A percentile compares a stretch with the other conserved stretches of the same genome.
Evolutionary conservation across 2,888 invertebrate genomes (phyloP).

Genomic region (Dolichopus griseipennis): DNA sequence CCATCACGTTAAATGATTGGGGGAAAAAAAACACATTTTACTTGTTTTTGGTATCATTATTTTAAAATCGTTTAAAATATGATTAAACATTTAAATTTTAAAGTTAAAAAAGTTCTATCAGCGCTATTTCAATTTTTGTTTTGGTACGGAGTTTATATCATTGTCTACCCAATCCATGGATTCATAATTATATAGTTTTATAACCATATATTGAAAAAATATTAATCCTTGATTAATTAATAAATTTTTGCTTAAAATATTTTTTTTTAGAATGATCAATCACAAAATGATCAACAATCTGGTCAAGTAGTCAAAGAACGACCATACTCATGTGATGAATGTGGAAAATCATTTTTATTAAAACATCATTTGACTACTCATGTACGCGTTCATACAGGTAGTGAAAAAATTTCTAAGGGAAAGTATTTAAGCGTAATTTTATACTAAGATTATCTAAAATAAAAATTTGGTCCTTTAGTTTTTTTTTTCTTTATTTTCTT

Average conservation of each 20-base stretch:
- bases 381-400: constrained; percentile 69
- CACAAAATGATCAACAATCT: constrained; percentile 39
- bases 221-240: not conserved
- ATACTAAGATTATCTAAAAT: constrained; percentile 8
- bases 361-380: constrained; percentile 80
- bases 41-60: no score
- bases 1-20: no score
- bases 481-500: not conserved
- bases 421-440: constrained; percentile 2
- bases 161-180: no score
- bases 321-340: constrained; percentile 73
- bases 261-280: constrained; percentile 6
- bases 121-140: no score
- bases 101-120: no score
- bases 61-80: no score
- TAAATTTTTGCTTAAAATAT: not conserved
- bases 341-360: constrained; percentile 72
- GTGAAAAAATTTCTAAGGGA: constrained; percentile 9
- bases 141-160: no score
- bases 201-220: not conserved
- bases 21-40: no score
- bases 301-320: constrained; percentile 53
- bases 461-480: not conserved
- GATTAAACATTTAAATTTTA: no score
- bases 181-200: not conserved